Evolutionary conservation across 2,113 vertebrate genomes (phyloP).

Genomic region (Phrynosoma blainvillii): DNA sequence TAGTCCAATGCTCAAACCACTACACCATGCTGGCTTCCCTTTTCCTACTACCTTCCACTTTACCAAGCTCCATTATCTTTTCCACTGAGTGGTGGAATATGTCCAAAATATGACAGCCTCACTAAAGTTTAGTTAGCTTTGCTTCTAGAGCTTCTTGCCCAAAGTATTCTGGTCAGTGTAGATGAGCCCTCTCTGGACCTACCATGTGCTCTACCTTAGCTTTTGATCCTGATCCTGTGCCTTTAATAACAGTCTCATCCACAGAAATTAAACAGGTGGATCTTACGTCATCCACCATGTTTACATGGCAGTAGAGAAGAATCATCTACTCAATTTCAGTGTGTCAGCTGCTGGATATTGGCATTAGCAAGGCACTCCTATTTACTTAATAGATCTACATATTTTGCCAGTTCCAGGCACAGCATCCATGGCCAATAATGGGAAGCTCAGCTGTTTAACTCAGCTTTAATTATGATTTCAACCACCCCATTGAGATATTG

Average conservation of each 20-base stretch:
- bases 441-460: background rate
- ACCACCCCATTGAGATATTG: background rate
- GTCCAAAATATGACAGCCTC: no score
- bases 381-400: background rate
- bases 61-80: no score
- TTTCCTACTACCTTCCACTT: no score
- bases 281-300: background rate
- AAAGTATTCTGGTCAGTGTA: no score
- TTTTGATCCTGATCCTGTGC: background rate
- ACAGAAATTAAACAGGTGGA: background rate
- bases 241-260: background rate
- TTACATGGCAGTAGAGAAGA: background rate
- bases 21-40: no score
- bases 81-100: no score
- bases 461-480: constrained; percentile 20
- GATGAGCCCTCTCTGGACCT: no score
- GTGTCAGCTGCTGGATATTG: background rate
- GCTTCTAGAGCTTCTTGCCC: no score
- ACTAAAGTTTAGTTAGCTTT: no score
- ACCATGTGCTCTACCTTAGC: background rate
- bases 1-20: no score
- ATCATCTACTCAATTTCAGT: background rate
- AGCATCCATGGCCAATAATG: background rate
- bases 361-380: background rate
- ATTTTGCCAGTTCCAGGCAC: background rate